phyloP scores from a whole-genome alignment of 1,140 invertebrate genomes.

The Drosophila nebulosa region DNA sequence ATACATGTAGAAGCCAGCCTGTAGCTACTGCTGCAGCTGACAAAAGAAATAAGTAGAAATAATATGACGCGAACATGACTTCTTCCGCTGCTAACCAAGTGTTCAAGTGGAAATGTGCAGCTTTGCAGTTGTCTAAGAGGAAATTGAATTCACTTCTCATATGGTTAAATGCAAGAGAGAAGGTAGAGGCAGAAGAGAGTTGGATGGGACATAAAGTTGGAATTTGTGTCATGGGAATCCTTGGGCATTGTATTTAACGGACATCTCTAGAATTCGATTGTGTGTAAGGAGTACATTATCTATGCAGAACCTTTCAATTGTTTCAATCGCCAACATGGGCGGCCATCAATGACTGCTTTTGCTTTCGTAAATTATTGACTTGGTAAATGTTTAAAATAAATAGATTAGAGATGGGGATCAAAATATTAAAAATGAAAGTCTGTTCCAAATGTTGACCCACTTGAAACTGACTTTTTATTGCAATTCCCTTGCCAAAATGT shows the following conservation, averaged over 20 bases:
- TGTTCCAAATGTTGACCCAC: background rate
- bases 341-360: background rate
- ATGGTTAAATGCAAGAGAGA: background rate
- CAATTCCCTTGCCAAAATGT: background rate
- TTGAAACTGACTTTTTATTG: background rate
- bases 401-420: background rate
- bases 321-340: background rate
- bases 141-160: conserved; percentile 61
- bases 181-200: background rate
- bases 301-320: background rate
- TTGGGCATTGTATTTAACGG: background rate
- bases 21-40: conserved; percentile 3
- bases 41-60: conserved; percentile 14
- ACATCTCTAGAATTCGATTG: background rate
- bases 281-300: background rate
- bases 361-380: too few relatives aligned
- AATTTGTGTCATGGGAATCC: background rate
- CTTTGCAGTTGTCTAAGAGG: conserved; percentile 51
- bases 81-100: conserved; percentile 62
- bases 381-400: background rate
- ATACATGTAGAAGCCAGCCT: background rate
- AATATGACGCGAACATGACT: conserved; percentile 27
- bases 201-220: background rate
- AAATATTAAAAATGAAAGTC: background rate
- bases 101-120: conserved; percentile 50